phyloP scores from a whole-genome alignment of 2,888 invertebrate species.

The Matsumyia berberina region DNA sequence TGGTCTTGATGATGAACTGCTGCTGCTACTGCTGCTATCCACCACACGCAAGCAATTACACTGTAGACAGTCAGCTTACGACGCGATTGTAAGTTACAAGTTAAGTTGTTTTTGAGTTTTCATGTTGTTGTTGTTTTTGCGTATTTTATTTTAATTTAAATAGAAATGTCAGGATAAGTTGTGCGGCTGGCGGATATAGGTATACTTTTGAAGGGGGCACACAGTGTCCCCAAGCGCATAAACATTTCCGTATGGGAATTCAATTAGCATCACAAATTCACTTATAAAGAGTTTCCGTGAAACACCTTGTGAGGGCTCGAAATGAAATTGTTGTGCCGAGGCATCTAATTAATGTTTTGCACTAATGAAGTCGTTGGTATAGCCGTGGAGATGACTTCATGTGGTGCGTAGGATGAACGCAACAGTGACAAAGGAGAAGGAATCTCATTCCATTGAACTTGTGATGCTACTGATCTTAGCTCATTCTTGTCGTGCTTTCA shows the following conservation, averaged over 20 bases:
- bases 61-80: constrained; percentile 7
- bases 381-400: no score
- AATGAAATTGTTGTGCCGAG: constrained; percentile 1
- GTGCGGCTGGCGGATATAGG: constrained; percentile 4
- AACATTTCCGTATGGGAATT: constrained; percentile 10
- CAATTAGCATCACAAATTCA: constrained; percentile 8
- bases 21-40: constrained; percentile 40
- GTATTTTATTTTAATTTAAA: constrained; percentile 28
- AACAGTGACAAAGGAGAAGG: no score
- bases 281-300: not conserved
- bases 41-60: constrained; percentile 57
- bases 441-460: no score
- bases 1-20: constrained; percentile 49
- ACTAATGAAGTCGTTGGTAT: not conserved
- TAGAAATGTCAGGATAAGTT: constrained; percentile 44
- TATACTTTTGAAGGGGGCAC: not conserved
- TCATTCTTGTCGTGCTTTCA: no score
- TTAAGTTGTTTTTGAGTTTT: constrained; percentile 27
- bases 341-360: not conserved
- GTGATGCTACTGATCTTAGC: no score
- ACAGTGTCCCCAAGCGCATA: not conserved
- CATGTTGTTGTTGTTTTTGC: no score
- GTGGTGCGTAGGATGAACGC: no score
- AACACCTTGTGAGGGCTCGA: not conserved
- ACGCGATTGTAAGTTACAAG: constrained; percentile 37